Evolutionary conservation across 2,797 vertebrate species (phyloP).

Genomic region (Fratercula arctica): DNA sequence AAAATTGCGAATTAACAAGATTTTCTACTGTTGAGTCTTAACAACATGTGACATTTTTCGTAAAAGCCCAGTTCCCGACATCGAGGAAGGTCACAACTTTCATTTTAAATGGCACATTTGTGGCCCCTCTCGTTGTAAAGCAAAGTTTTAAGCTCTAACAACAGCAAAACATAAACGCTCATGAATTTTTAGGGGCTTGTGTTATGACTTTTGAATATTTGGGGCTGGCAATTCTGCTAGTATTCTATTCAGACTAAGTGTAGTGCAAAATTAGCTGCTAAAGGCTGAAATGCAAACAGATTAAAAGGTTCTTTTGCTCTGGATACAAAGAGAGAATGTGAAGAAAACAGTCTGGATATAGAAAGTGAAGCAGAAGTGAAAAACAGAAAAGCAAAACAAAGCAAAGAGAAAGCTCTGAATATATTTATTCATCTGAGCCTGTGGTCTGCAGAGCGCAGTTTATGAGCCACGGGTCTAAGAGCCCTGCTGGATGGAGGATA

Average conservation of each 20-base stretch:
- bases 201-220: neutral
- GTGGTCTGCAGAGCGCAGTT: neutral
- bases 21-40: neutral
- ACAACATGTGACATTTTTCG: neutral
- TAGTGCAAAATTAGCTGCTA: neutral
- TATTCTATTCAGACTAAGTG: neutral
- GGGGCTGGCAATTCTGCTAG: neutral
- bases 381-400: conserved; percentile 7
- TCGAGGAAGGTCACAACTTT: neutral
- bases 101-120: neutral
- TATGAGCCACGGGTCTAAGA: neutral
- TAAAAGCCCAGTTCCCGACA: neutral
- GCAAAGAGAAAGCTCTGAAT: neutral
- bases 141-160: neutral
- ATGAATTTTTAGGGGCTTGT: neutral
- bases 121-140: neutral
- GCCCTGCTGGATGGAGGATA: too few relatives aligned
- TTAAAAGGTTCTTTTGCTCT: neutral
- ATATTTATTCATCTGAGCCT: neutral
- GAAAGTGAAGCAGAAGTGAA: conserved; percentile 1
- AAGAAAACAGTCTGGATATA: neutral
- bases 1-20: neutral
- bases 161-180: neutral
- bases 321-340: neutral
- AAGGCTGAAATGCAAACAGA: neutral